phyloP scores from a whole-genome alignment of 2,797 vertebrate species.

The Microhierax caerulescens region DNA sequence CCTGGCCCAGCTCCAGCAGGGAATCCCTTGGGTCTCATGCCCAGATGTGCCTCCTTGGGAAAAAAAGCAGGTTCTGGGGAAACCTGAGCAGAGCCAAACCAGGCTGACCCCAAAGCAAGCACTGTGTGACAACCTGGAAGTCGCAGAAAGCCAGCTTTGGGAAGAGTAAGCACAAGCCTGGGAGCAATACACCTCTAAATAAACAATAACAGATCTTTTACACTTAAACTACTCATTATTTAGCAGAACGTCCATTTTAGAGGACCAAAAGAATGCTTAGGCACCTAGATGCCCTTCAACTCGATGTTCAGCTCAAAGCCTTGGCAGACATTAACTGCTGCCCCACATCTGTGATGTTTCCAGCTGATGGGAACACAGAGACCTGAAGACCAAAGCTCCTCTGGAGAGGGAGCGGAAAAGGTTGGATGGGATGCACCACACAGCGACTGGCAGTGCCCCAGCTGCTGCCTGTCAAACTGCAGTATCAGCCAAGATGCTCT shows the following conservation, averaged over 20 bases:
- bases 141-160: neutral
- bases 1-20: neutral
- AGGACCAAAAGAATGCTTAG: neutral
- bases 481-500: neutral
- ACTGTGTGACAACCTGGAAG: neutral
- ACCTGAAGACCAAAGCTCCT: neutral
- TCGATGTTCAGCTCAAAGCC: neutral
- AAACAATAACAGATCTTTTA: neutral
- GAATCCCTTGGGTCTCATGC: neutral
- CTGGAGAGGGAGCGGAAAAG: neutral
- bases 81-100: neutral
- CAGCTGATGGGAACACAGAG: neutral
- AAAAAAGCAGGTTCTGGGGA: neutral
- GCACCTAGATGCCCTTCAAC: neutral
- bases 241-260: neutral
- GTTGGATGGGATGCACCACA: fast-evolving
- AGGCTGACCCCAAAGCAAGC: neutral
- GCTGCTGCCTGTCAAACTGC: neutral
- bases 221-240: neutral
- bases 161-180: neutral
- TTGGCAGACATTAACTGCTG: neutral
- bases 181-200: neutral
- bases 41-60: neutral
- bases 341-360: neutral
- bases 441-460: neutral